Evolutionary conservation across 2,888 invertebrate genomes (phyloP).

Genomic region (Luperina nickerlii): DNA sequence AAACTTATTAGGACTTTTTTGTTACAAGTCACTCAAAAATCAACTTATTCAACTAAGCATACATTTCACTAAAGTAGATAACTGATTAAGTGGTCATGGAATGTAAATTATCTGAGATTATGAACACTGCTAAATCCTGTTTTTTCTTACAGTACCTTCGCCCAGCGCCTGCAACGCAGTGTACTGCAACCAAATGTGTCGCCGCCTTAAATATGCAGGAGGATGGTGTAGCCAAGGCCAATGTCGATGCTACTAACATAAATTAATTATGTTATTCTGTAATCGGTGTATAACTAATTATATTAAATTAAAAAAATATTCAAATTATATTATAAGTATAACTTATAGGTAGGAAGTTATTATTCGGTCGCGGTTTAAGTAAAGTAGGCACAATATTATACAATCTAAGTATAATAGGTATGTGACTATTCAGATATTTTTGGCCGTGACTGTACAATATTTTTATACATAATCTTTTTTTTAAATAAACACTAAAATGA

Average conservation of each 20-base stretch:
- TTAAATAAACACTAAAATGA: no score
- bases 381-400: neutral
- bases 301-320: neutral
- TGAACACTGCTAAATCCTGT: neutral
- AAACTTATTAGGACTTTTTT: no score
- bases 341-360: no score
- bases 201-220: neutral
- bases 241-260: neutral
- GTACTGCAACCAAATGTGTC: neutral
- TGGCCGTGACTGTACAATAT: no score
- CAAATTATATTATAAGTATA: neutral
- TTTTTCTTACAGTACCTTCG: neutral
- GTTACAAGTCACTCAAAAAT: no score
- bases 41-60: no score
- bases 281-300: neutral
- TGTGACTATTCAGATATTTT: neutral
- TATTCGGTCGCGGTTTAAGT: neutral
- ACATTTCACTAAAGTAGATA: no score
- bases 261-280: neutral
- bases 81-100: no score
- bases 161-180: neutral
- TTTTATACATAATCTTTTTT: no score
- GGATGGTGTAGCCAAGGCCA: neutral
- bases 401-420: neutral
- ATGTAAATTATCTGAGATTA: no score